Base-by-base conservation (phyloP, 23 tunicate species). In the Ciona savignyi region DNA sequence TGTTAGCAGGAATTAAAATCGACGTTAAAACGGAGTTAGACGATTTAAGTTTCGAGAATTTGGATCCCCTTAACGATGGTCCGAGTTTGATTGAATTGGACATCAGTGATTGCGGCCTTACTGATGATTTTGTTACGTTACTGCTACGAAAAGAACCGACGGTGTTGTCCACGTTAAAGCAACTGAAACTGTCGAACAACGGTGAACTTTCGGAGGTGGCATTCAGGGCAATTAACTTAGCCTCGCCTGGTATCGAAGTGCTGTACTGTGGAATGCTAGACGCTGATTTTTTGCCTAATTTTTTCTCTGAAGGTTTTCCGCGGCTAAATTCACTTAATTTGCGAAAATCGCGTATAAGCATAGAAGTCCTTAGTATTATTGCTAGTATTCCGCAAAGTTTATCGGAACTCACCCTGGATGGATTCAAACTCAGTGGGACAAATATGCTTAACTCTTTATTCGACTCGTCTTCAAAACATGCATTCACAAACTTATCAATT, bases 111-210 rank as follows among this genome's bases (percentile, higher is more conserved):
- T 76, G 81, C 51, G 68, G 75, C 19, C 65, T 83, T 0, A 35
- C 33, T 25, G 76, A 69, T 68, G 34, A 29, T 23, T 30, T 83
- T 20, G 27, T 83, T 22, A 25, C 32, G 9, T 32, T 68, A 70
- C 70, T 83, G 0, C 77, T 42, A 4, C 23, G 27, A n/a, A 25
- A 22, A 23, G 26, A 68, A 2, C 69, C 69, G 19, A 82, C 78
- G 4, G 71, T 76, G 32, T 33, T 87, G 4, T 23, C 35, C 35
- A 80, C 70, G 25, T 26, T 87, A 33, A 62, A 49, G 23, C 30
- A 4, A 22, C 60, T 87, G 1, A 78, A 87, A 76, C 6, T 87
- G 19, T 80, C 95, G 2, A 72, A 67, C 4, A 87, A 87, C 30
- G 33, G 49, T 35, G 83, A 81, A 25, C 25, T 87, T 0, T 4